A percentile compares a stretch with the other conserved stretches of the same genome.
Evolutionary conservation across 2,113 vertebrate species (phyloP).

Genomic region (Larimichthys crocea): DNA sequence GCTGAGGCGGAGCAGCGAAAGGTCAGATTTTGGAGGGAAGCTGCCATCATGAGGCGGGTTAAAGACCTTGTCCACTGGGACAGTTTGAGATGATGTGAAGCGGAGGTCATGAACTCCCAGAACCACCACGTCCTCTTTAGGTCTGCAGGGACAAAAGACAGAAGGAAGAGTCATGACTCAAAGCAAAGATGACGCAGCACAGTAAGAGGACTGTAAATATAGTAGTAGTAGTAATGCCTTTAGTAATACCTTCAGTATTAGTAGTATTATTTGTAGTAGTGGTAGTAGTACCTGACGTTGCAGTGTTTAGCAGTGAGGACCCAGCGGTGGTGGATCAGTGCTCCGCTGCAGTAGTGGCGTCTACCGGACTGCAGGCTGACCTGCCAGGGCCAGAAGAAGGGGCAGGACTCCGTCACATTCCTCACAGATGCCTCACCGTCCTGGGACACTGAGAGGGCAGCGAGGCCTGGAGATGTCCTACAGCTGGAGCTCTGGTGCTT

Average conservation of each 20-base stretch:
- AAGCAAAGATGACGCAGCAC: too few species aligned
- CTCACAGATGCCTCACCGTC: conserved; percentile 47
- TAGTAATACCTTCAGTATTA: conserved; percentile 48
- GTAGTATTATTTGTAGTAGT: too few species aligned
- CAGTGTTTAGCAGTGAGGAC: conserved; percentile 83
- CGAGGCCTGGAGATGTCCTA: not conserved
- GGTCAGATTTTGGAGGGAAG: conserved; percentile 70
- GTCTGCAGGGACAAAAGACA: conserved; percentile 41
- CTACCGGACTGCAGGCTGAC: conserved; percentile 82
- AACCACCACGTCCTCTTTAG: conserved; percentile 63
- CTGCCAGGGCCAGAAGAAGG: conserved; percentile 87
- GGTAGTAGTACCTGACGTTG: conserved; percentile 57
- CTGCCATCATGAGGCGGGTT: conserved; percentile 27
- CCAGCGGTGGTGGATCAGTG: conserved; percentile 83
- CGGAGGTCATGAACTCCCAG: conserved; percentile 75
- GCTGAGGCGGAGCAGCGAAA: conserved; percentile 74
- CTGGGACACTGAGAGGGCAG: conserved; percentile 8
- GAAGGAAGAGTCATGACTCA: too few species aligned
- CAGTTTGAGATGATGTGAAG: conserved; percentile 40
- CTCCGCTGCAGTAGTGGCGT: conserved; percentile 84
- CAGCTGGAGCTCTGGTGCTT: conserved; percentile 42
- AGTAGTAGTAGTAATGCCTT: not conserved
- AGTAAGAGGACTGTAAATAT: too few species aligned
- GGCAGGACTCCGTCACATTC: conserved; percentile 76
- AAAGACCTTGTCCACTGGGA: conserved; percentile 67